Conservation (phyloP, 2,888 invertebrate species). For the Bimastos eiseni region DNA sequence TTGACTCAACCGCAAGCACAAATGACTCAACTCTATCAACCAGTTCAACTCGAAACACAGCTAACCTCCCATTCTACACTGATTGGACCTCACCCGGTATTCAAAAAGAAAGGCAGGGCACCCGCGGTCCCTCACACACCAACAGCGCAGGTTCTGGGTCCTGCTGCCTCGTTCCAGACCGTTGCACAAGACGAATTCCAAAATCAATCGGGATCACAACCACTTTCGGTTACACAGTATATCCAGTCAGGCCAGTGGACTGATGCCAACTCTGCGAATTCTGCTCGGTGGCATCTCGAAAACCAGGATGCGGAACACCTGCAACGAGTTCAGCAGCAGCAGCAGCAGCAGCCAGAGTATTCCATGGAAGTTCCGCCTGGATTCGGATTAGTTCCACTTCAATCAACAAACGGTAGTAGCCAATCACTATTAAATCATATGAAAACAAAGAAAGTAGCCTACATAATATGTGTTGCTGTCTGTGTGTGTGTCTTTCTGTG, state of each 20-base stretch:
- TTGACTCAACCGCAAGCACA: background rate
- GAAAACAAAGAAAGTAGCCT: no score
- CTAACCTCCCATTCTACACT: background rate
- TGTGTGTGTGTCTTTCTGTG: background rate
- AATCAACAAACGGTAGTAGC: background rate
- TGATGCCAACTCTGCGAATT: background rate
- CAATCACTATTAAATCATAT: background rate
- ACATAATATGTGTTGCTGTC: background rate
- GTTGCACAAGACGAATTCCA: no score
- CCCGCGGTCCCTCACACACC: background rate
- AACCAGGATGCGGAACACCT: background rate
- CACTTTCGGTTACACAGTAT: no score
- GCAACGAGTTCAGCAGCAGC: background rate
- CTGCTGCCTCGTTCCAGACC: no score
- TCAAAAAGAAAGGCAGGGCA: background rate
- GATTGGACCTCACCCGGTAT: background rate
- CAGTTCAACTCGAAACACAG: background rate
- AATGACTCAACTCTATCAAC: background rate
- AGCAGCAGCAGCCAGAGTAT: slow-evolving; percentile 14
- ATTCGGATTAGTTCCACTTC: slow-evolving; percentile 13
- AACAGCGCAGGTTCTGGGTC: background rate
- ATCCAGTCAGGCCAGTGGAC: no score
- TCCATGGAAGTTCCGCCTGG: slow-evolving; percentile 5
- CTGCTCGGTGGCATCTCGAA: no score
- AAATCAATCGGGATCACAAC: no score